A percentile compares a stretch with the other conserved stretches of the same genome.
These are phyloP conservation scores for Lycia hirtaria DNA, from an alignment of 2,888 invertebrate genomes.

Conservation along the genomic window DNA sequence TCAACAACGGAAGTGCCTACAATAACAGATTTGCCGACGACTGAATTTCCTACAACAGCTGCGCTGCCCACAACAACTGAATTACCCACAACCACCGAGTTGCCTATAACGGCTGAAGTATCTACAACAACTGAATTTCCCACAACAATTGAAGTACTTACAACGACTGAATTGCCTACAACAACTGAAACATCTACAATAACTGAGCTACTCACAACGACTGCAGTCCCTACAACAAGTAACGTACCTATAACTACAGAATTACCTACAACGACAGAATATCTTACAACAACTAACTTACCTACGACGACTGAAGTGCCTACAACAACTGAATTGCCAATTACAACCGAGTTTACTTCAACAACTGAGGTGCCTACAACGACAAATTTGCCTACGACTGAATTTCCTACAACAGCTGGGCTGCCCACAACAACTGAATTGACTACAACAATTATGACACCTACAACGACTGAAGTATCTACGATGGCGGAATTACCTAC, in stretches of 20 bases:
- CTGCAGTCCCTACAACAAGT: not conserved
- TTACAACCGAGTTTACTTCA: not conserved
- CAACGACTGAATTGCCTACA: not conserved
- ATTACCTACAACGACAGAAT: not conserved
- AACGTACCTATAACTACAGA: not conserved
- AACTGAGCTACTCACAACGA: not conserved
- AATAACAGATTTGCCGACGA: too few species aligned
- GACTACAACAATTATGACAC: not conserved
- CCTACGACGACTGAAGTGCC: too few species aligned
- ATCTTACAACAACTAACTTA: not conserved
- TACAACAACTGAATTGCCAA: not conserved
- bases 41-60: too few species aligned
- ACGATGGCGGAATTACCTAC: too few species aligned
- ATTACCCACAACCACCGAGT: not conserved
- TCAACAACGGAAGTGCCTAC: not conserved
- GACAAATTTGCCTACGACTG: not conserved
- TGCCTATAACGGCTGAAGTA: not conserved
- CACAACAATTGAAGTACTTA: not conserved
- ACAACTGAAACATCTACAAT: not conserved
- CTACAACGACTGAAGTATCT: conserved; percentile 1
- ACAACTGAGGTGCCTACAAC: not conserved
- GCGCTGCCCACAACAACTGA: not conserved
- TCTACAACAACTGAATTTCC: not conserved
- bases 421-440: not conserved
- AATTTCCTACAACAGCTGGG: not conserved